Percentiles rank a stretch among this genome's conserved stretches.
phyloP scores from a whole-genome alignment of 92 coral and sea anemone genomes.

The Paragorgia papillata region DNA sequence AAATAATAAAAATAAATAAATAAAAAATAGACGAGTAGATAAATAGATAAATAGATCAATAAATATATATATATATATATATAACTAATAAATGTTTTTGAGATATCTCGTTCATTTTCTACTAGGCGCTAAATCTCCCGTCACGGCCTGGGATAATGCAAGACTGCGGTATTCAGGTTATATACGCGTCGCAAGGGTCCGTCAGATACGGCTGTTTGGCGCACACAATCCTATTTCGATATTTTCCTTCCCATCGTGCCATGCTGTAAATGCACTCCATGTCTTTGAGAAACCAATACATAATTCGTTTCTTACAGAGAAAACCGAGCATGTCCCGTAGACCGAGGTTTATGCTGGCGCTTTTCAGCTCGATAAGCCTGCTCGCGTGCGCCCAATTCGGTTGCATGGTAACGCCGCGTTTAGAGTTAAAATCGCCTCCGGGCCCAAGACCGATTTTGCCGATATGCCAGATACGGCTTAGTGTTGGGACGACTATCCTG shows the following conservation, averaged over 20 bases:
- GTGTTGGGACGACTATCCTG: slow-evolving; percentile 74
- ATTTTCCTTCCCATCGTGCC: slow-evolving; percentile 24
- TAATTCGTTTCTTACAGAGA: slow-evolving; percentile 39
- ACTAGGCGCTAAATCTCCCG: no score
- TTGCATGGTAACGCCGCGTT: slow-evolving; percentile 4
- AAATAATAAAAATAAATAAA: no score
- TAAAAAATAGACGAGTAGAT: no score
- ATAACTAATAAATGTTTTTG: no score
- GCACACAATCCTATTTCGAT: slow-evolving; percentile 38
- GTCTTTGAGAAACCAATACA: slow-evolving; percentile 8
- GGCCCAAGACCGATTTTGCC: slow-evolving; percentile 60
- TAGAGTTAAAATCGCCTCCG: slow-evolving; percentile 27
- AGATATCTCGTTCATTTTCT: no score
- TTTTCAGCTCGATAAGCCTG: slow-evolving; percentile 38
- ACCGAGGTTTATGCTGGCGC: slow-evolving; percentile 41
- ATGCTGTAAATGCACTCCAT: slow-evolving; percentile 1
- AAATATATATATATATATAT: no score
- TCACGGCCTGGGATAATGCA: no score
- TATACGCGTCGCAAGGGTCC: slow-evolving; percentile 35
- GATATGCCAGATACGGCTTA: slow-evolving; percentile 96
- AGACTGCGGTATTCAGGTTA: no score
- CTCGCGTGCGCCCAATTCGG: slow-evolving; percentile 46
- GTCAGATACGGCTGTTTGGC: slow-evolving; percentile 44
- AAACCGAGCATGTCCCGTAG: slow-evolving; percentile 51
- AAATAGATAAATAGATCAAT: no score